Evolutionary conservation across 2,113 vertebrate genomes (phyloP), one percentile per base, ranked within the genome.

Genomic region (Redunca redunca): DNA sequence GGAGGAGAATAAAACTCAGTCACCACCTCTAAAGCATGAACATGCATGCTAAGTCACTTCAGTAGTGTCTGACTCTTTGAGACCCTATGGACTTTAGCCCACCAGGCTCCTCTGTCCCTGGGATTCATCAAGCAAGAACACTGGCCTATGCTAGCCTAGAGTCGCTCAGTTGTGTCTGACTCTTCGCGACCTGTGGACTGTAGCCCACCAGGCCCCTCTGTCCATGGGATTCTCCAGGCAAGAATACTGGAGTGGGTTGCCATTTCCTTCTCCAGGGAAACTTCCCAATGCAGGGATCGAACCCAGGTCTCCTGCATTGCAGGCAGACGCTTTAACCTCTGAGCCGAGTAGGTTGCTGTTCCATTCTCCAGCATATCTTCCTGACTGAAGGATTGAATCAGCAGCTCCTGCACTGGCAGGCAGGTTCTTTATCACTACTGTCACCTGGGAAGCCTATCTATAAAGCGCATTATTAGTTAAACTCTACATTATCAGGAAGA

Each of bases 341-440:
- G 40, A 40, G 40, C 40, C 40, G 40, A 23, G 10, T 40, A 40
- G 67, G 21, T 40, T 74, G 67, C 67, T 36, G 40, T 74, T 21
- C n/a, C 36, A 19, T 25, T 40, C 67, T 74, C 67, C 36, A 40
- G 36, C 5, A 36, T 36, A 40, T 74, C 19, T 12, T 25, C 19
- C 36, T 40, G 67, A 74, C 67, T 36, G n/a, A 74, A 11, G 36
- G 67, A 3, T 12, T 74, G n/a, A 74, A 40, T 0, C 0, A 0
- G 36, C 6, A 40, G 67, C 17, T 74, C 10, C 19, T 40, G n/a
- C 10, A 74, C 2, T 74, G 67, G n/a, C 10, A 40, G 11, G 19
- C 10, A 40, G 4, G 5, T 40, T 74, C 19, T 74, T 40, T 74
- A 40, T 10, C 67, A 74, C 67, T 74, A 13, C 10, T 40, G 36